phyloP scores from a whole-genome alignment of 2,113 vertebrate species.

The Oceanites oceanicus region DNA sequence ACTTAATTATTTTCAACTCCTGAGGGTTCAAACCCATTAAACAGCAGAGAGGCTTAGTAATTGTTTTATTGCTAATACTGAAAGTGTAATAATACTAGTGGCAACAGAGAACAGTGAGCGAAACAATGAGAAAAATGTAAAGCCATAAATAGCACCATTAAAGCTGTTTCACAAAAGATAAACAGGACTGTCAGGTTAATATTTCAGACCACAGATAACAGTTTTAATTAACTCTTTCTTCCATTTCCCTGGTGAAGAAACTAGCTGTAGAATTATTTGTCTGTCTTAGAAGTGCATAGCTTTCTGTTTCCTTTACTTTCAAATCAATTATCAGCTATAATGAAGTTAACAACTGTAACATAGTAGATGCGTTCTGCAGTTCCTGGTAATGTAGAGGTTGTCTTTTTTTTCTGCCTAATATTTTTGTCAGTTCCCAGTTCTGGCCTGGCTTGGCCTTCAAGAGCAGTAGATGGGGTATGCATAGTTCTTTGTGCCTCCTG shows the following conservation, averaged over 20 bases:
- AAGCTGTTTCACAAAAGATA: not conserved
- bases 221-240: slow-evolving; percentile 7
- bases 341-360: not conserved
- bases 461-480: not conserved
- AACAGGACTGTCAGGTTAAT: not conserved
- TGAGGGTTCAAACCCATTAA: slow-evolving; percentile 43
- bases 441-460: not conserved
- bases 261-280: not conserved
- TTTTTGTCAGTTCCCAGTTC: not conserved
- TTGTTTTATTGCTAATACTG: slow-evolving; percentile 19
- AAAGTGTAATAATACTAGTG: slow-evolving; percentile 3
- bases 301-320: not conserved
- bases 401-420: not conserved
- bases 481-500: not conserved
- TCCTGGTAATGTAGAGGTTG: not conserved
- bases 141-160: not conserved
- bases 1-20: slow-evolving; percentile 47
- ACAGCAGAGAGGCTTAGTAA: slow-evolving; percentile 26
- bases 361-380: not conserved
- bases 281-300: not conserved
- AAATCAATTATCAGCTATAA: not conserved
- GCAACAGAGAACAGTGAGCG: not conserved
- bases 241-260: not conserved
- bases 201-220: not conserved
- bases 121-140: slow-evolving; percentile 7